These are phyloP conservation scores for Periophthalmus magnuspinnatus DNA, from an alignment of 2,797 vertebrate genomes.

Conservation along the genomic window DNA sequence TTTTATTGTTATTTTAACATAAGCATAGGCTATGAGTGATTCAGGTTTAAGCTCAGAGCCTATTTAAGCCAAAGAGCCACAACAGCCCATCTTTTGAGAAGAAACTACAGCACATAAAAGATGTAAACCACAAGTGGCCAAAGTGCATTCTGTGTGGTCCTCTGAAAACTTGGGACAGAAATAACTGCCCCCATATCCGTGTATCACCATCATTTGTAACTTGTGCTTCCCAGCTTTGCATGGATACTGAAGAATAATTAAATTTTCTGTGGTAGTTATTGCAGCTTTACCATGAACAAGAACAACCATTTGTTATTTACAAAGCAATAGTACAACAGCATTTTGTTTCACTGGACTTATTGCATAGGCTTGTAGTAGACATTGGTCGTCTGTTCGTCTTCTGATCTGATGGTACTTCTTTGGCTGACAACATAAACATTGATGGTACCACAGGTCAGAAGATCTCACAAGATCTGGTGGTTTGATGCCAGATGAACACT, in stretches of 20 bases:
- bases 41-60: not conserved
- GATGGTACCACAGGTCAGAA: too few relatives aligned
- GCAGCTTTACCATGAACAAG: not conserved
- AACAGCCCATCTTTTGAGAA: not conserved
- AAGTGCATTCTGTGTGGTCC: conserved; percentile 4
- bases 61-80: not conserved
- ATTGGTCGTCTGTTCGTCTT: not conserved
- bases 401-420: too few relatives aligned
- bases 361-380: not conserved
- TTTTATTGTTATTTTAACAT: too few relatives aligned
- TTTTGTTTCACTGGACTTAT: not conserved
- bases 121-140: not conserved
- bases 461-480: too few relatives aligned
- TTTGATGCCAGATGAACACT: too few relatives aligned
- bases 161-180: conserved; percentile 12
- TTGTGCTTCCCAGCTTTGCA: not conserved
- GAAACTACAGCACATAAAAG: conserved; percentile 16
- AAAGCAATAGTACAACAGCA: too few relatives aligned
- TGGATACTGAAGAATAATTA: not conserved
- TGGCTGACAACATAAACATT: too few relatives aligned
- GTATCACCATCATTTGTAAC: not conserved
- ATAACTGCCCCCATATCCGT: not conserved
- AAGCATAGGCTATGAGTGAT: too few relatives aligned
- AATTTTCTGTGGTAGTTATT: not conserved
- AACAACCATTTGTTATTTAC: too few relatives aligned